Evolutionary conservation across 2,888 invertebrate species (phyloP), one percentile per base, ranked within the genome.

Genomic region (Parnassius orleans): DNA sequence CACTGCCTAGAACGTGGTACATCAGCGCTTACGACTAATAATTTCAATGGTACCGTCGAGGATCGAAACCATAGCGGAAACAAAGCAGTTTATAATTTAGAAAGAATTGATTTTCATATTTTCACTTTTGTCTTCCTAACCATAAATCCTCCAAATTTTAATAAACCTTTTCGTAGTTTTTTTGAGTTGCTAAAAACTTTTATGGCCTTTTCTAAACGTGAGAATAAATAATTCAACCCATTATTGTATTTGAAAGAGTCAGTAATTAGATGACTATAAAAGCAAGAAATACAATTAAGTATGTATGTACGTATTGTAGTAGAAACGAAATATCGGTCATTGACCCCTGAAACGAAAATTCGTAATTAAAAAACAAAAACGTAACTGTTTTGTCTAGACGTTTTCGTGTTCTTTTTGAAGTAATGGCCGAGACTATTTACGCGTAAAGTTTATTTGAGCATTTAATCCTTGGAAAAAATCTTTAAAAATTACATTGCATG

Each of bases 351-450:
- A 54, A 46, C 55, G 46, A 53, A 54, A 48, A 52, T 12, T 14
- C 41, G 12, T 55, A 24, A 58, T 46, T 59, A 52, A 59, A 33
- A 44, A 58, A 63, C 44, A 56, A 43, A 55, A 59, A 44, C 24
- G 50, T 63, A 50, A 54, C 54, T 58, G 12, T 61, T 62, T 41
- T 46, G 63, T 63, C 63, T 63, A 63, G 63, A 63, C 63, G 55
- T 59, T 59, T 63, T 63, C 63, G 59, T 63, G 63, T 63, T 55
- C 59, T 47, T 56, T 59, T n/a, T 52, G 52, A 19, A 48, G 52
- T 55, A 63, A 63, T 59, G 33, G 43, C 50, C 41, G 11, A 58
- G 50, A 54, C 14, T 56, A 48, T 42, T 53, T 57, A 53, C 43
- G 43, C 9, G 51, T 11, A 47, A 51, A 52, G 52, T 14, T 15